Conservation (phyloP, 2,888 invertebrate species). For the Meteorus colon region DNA sequence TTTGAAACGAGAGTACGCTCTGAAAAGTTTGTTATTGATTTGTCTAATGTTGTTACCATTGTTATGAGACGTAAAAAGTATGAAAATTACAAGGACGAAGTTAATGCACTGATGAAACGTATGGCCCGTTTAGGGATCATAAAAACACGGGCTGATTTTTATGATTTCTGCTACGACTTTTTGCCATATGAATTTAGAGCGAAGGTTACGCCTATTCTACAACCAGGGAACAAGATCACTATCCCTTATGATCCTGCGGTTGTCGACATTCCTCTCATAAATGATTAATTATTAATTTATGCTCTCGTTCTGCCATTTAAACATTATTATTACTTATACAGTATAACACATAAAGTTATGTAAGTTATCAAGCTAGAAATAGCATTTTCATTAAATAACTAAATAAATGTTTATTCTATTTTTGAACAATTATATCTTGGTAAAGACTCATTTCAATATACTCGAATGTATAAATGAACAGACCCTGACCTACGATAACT, state of each 20-base stretch:
- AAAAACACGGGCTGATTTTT: slow-evolving; percentile 61
- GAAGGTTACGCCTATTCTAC: slow-evolving; percentile 64
- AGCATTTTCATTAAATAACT: not conserved
- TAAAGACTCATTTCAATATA: not conserved
- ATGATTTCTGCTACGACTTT: slow-evolving; percentile 63
- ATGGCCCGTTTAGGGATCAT: slow-evolving; percentile 65
- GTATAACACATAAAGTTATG: not conserved
- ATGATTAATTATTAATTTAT: not conserved
- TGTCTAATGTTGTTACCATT: slow-evolving; percentile 51
- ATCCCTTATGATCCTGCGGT: slow-evolving; percentile 61
- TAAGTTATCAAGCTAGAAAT: not conserved
- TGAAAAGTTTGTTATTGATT: slow-evolving; percentile 58
- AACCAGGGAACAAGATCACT: slow-evolving; percentile 62
- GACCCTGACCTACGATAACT: slow-evolving; percentile 3
- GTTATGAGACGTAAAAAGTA: slow-evolving; percentile 59
- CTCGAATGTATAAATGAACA: not conserved
- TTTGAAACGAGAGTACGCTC: slow-evolving; percentile 57
- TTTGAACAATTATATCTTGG: not conserved
- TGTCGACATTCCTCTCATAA: slow-evolving; percentile 55
- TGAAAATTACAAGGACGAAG: slow-evolving; percentile 54
- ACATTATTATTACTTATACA: not conserved
- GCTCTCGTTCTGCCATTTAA: not conserved
- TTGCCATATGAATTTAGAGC: slow-evolving; percentile 64
- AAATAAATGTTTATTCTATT: not conserved
- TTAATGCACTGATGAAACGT: slow-evolving; percentile 58